Conservation (phyloP, 2,113 vertebrate genomes). For the Pica pica region DNA sequence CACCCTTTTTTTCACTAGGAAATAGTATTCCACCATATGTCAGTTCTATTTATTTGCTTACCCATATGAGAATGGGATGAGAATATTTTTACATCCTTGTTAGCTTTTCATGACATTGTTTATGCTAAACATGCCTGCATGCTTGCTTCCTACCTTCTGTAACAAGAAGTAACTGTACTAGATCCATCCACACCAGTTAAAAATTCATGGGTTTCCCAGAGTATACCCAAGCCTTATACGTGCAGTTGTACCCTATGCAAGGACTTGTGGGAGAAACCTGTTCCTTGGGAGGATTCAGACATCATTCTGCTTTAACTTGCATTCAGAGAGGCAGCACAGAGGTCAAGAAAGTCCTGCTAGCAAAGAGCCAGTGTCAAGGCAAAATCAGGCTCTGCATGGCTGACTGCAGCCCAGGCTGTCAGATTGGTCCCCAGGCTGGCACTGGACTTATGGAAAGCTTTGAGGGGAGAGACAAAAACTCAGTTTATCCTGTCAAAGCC, state of each 20-base stretch:
- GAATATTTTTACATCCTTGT: neutral
- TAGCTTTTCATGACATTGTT: neutral
- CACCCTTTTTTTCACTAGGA: neutral
- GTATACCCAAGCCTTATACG: neutral
- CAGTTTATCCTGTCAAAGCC: neutral
- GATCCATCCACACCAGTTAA: neutral
- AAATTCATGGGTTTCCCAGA: neutral
- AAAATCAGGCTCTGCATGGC: rapidly evolving
- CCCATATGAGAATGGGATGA: neutral
- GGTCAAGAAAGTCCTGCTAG: neutral
- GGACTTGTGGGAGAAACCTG: neutral
- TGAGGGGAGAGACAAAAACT: neutral
- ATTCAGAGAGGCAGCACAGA: neutral
- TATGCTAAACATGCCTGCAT: neutral
- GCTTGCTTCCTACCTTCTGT: neutral
- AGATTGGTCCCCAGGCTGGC: neutral
- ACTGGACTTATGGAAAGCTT: neutral
- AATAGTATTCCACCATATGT: neutral
- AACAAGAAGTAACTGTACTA: neutral
- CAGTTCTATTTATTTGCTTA: neutral
- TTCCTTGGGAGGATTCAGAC: neutral
- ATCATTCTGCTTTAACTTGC: neutral
- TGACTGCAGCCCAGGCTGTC: neutral
- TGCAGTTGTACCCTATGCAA: neutral
- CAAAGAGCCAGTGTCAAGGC: neutral